A percentile compares a stretch with the other conserved stretches of the same genome.
Conservation (phyloP, 2,888 invertebrate genomes). For the Synanthedon myopaeformis region DNA sequence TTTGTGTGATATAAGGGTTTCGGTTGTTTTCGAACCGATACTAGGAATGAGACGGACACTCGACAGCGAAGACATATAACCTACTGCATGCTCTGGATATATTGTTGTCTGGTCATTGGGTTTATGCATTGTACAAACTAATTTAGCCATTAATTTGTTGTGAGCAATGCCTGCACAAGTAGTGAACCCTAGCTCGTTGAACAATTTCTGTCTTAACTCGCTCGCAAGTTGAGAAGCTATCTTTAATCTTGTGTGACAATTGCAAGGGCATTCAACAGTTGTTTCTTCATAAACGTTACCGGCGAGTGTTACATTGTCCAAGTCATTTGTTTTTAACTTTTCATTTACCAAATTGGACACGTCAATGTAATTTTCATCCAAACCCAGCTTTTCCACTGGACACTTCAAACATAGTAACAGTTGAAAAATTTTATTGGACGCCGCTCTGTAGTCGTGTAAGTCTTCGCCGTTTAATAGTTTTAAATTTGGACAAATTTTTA, state of each 20-base stretch:
- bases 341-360: conserved; percentile 76
- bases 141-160: conserved; percentile 86
- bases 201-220: conserved; percentile 79
- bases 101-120: conserved; percentile 87
- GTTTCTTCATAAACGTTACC: conserved; percentile 72
- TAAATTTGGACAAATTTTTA: conserved; percentile 78
- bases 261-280: conserved; percentile 76
- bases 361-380: conserved; percentile 89
- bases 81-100: conserved; percentile 75
- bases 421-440: conserved; percentile 81
- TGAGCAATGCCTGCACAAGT: conserved; percentile 87
- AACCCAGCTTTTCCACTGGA: conserved; percentile 82
- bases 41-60: conserved; percentile 78
- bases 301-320: conserved; percentile 40
- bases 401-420: conserved; percentile 78
- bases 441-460: conserved; percentile 81
- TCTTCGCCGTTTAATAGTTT: conserved; percentile 86
- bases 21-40: conserved; percentile 78
- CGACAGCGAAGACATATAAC: conserved; percentile 75
- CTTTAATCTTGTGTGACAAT: conserved; percentile 77
- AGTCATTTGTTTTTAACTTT: conserved; percentile 48
- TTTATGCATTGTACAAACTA: conserved; percentile 79
- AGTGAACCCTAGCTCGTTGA: conserved; percentile 77
- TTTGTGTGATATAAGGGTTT: conserved; percentile 73
- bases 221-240: conserved; percentile 81